Base-by-base conservation (phyloP, 2,888 invertebrate species). In the Isoperla grammatica region DNA sequence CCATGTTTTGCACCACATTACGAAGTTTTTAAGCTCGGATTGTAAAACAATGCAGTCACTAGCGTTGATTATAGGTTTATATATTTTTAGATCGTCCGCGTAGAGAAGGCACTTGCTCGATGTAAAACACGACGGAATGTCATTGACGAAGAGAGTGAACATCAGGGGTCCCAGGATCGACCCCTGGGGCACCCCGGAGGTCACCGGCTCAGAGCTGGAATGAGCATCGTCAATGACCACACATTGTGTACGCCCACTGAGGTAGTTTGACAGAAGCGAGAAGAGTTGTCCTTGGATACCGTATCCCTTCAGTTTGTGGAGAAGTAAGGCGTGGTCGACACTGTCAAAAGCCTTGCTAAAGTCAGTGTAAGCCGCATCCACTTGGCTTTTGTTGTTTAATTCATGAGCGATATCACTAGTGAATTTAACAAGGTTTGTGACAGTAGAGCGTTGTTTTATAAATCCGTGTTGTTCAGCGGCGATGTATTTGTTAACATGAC, bases 61-160 rank as follows among this genome's bases (percentile, higher is more conserved):
- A 6, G 15, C 22, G n/a, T 20, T 23, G 23, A 6, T 48, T 11
- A 48, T 15, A 2, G 22, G 23, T 12, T 6, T 48, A 20, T 22
- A 48, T 22, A 48, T 48, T 23, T 48, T 48, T 48, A 48, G 23
- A 22, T 48, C 48, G n/a, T 48, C 48, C 8, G 48, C 48, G 23
- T 48, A 48, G 23, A 48, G 22, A 12, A 48, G 11, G n/a, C 48
- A 48, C 11, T 20, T 48, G 11, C 23, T 23, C 12, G 22, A 13
- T 9, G 9, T 8, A 12, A 48, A 22, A 3, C n/a, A 20, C 2
- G 2, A 11, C 11, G 48, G 48, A 48, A 48, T 48, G 15, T 48
- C 48, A 23, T 48, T 48, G 9, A 48, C 48, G 15, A 23, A 48
- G 22, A 48, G 23, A 4, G 22, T 20, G 29, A 48, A 48, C 6